A percentile compares a stretch with the other conserved stretches of the same genome.
These are phyloP conservation scores for Dicrurus megarhynchus DNA, from an alignment of 2,113 vertebrate species.

Conservation along the genomic window DNA sequence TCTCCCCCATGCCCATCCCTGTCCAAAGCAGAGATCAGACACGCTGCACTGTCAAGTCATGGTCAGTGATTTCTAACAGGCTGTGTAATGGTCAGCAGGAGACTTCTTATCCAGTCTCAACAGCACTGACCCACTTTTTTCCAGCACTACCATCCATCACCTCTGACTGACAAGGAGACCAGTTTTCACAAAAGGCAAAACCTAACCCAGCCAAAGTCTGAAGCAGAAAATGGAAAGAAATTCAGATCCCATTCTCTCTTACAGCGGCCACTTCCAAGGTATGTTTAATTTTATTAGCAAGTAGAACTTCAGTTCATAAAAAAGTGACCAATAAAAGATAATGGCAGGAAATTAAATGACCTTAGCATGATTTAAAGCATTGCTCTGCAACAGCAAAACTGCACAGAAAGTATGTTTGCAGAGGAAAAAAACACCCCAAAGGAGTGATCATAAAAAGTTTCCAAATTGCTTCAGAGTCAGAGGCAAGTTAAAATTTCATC, in stretches of 20 bases:
- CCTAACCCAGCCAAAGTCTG: neutral
- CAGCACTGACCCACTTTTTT: conserved; percentile 34
- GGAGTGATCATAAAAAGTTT: neutral
- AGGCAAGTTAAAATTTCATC: neutral
- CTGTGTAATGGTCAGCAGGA: conserved; percentile 17
- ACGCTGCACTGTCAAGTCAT: neutral
- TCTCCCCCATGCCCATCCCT: neutral
- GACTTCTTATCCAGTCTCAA: conserved; percentile 16
- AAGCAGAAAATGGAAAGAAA: neutral
- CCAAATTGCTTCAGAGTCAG: neutral
- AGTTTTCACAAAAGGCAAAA: neutral
- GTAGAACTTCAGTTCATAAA: conserved; percentile 36
- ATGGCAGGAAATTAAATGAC: conserved; percentile 53
- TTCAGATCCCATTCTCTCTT: neutral
- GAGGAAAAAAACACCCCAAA: neutral
- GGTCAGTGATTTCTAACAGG: conserved; percentile 30
- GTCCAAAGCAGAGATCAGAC: neutral
- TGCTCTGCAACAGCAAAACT: neutral
- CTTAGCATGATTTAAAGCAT: neutral
- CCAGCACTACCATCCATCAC: neutral
- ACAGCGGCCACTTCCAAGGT: neutral
- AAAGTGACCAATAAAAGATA: conserved; percentile 53
- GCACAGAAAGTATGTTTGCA: neutral
- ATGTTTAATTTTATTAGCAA: conserved; percentile 37
- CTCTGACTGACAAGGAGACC: neutral